Conservation (phyloP, 2,797 vertebrate genomes). For the Rhynchotus rufescens region DNA sequence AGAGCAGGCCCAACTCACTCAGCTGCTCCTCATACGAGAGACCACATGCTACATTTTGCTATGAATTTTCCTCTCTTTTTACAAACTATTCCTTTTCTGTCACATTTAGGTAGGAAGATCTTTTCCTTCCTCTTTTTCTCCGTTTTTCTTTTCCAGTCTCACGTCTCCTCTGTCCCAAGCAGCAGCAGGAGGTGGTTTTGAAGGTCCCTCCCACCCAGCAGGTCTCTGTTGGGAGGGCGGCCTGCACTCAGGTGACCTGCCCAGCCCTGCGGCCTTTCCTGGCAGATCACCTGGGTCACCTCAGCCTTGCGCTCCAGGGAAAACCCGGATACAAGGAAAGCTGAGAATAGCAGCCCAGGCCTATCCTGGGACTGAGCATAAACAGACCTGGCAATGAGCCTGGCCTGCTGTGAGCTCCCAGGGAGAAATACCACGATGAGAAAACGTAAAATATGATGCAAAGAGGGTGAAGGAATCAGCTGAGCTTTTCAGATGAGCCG, state of each 20-base stretch:
- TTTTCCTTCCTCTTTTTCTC: not conserved
- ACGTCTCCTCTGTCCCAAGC: not conserved
- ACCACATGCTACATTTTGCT: not conserved
- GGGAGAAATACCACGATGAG: not conserved
- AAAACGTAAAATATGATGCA: not conserved
- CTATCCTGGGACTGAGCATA: slow-evolving; percentile 24
- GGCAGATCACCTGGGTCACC: not conserved
- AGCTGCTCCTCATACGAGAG: no score
- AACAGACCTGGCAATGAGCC: slow-evolving; percentile 27
- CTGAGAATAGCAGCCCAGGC: slow-evolving; percentile 35
- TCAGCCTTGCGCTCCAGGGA: not conserved
- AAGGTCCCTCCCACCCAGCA: not conserved
- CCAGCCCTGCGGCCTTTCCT: not conserved
- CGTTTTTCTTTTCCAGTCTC: not conserved
- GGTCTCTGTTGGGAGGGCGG: not conserved
- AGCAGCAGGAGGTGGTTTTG: not conserved
- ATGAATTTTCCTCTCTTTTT: not conserved
- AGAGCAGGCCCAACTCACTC: not conserved
- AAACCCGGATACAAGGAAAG: slow-evolving; percentile 10
- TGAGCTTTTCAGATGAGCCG: slow-evolving; percentile 27
- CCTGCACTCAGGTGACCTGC: not conserved
- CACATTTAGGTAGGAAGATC: not conserved
- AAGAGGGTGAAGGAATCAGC: slow-evolving; percentile 20
- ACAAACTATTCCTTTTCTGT: not conserved
- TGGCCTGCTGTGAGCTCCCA: slow-evolving; percentile 1